Conservation (phyloP, 2,797 vertebrate species). For the Dermochelys coriacea region DNA sequence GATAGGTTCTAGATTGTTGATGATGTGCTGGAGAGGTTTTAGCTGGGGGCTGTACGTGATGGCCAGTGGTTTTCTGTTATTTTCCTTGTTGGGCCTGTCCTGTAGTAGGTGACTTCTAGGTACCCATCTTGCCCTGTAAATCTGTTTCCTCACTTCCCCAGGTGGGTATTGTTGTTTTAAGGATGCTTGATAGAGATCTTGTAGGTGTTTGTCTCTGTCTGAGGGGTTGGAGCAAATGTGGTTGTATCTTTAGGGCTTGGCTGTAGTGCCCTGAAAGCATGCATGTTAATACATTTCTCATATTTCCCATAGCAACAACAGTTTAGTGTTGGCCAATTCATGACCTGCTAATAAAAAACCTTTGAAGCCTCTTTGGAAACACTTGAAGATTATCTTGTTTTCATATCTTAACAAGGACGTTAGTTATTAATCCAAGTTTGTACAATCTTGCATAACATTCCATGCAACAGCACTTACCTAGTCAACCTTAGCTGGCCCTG, state of each 20-base stretch:
- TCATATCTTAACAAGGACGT: slow-evolving; percentile 24
- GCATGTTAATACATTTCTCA: slow-evolving; percentile 16
- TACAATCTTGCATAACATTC: slow-evolving; percentile 56
- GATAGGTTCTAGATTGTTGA: too few relatives aligned
- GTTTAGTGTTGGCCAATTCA: not conserved
- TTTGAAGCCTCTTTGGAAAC: not conserved
- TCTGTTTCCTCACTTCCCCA: too few relatives aligned
- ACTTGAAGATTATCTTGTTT: slow-evolving; percentile 42
- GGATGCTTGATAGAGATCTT: too few relatives aligned
- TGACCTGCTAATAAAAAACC: slow-evolving; percentile 14
- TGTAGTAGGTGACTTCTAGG: too few relatives aligned
- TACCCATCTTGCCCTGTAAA: too few relatives aligned
- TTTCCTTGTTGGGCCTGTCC: too few relatives aligned
- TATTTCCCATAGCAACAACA: slow-evolving; percentile 3
- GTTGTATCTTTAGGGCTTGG: not conserved
- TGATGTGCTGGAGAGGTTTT: too few relatives aligned
- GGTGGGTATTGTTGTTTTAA: too few relatives aligned
- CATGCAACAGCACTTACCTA: slow-evolving; percentile 50
- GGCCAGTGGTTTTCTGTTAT: too few relatives aligned
- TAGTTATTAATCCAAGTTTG: slow-evolving; percentile 63
- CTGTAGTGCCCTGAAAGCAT: not conserved
- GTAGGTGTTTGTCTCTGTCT: too few relatives aligned
- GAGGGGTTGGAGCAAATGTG: not conserved
- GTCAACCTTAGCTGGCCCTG: slow-evolving; percentile 55
- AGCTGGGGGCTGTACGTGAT: too few relatives aligned